Evolutionary conservation across 2,888 invertebrate species (phyloP).

Genomic region (Crocallis elinguaria): DNA sequence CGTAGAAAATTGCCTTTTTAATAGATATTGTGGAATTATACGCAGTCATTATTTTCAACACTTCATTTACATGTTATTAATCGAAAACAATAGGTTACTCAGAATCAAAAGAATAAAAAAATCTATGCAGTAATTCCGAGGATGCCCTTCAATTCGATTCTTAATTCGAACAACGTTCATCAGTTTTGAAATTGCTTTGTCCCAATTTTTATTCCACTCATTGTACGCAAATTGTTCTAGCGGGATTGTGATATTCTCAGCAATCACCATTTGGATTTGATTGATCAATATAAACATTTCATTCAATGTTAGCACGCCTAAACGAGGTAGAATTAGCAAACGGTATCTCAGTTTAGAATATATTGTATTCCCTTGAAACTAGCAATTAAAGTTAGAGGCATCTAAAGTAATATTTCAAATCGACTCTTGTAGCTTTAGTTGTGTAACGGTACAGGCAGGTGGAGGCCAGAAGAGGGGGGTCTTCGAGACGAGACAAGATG

Average conservation of each 20-base stretch:
- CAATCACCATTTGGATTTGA: conserved; percentile 42
- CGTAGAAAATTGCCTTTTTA: conserved; percentile 15
- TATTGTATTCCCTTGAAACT: neutral
- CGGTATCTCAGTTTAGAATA: neutral
- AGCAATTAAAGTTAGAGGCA: neutral
- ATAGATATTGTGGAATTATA: conserved; percentile 4
- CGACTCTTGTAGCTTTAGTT: conserved; percentile 29
- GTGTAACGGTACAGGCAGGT: conserved; percentile 38
- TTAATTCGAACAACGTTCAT: conserved; percentile 30
- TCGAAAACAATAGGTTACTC: neutral
- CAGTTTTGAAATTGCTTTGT: conserved; percentile 38
- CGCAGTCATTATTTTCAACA: neutral
- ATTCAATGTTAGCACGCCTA: neutral
- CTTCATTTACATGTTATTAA: neutral
- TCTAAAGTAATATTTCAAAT: conserved; percentile 8
- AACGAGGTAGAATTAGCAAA: neutral
- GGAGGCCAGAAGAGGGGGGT: conserved; percentile 38
- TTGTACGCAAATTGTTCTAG: conserved; percentile 27
- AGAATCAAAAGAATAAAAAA: neutral
- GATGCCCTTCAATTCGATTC: conserved; percentile 35
- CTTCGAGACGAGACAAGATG: conserved; percentile 66
- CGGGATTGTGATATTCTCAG: conserved; percentile 32
- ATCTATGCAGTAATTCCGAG: conserved; percentile 1
- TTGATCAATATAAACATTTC: conserved; percentile 23
- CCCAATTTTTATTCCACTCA: conserved; percentile 23